Evolutionary conservation across 2,888 invertebrate species (phyloP).

Genomic region (Diachrysia chrysitis): DNA sequence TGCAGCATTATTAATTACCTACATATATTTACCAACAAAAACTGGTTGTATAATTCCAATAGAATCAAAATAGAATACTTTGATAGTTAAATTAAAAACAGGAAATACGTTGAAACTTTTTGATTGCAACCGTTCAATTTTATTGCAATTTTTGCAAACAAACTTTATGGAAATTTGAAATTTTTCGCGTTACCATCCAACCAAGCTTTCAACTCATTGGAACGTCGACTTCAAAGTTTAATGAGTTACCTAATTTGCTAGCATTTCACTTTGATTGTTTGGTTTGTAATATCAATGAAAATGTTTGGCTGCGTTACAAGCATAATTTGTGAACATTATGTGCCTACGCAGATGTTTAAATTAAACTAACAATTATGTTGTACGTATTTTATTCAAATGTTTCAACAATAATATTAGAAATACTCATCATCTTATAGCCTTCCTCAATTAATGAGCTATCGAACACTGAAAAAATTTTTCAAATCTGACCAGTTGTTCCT

Average conservation of each 20-base stretch:
- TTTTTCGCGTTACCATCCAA: constrained; percentile 43
- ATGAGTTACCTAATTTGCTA: constrained; percentile 39
- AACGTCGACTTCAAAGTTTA: constrained; percentile 42
- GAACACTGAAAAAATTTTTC: too few species aligned
- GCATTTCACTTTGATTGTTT: constrained; percentile 41
- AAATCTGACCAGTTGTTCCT: too few species aligned
- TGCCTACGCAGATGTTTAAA: not conserved
- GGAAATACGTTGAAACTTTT: constrained; percentile 19
- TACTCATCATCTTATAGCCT: too few species aligned
- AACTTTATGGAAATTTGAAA: constrained; percentile 20
- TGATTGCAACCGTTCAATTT: constrained; percentile 36
- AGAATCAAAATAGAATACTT: not conserved
- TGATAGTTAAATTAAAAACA: not conserved
- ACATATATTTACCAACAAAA: not conserved
- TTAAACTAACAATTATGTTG: not conserved
- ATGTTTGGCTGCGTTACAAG: not conserved
- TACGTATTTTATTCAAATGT: not conserved
- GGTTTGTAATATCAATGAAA: constrained; percentile 9
- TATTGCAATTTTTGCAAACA: constrained; percentile 26
- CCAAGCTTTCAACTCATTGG: constrained; percentile 18
- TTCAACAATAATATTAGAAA: not conserved
- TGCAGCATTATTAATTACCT: not conserved
- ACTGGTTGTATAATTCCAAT: not conserved
- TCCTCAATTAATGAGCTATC: too few species aligned
- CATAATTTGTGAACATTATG: not conserved